These are phyloP conservation scores for Talpa occidentalis DNA, from an alignment of 2,113 vertebrate genomes.

Conservation along the genomic window DNA sequence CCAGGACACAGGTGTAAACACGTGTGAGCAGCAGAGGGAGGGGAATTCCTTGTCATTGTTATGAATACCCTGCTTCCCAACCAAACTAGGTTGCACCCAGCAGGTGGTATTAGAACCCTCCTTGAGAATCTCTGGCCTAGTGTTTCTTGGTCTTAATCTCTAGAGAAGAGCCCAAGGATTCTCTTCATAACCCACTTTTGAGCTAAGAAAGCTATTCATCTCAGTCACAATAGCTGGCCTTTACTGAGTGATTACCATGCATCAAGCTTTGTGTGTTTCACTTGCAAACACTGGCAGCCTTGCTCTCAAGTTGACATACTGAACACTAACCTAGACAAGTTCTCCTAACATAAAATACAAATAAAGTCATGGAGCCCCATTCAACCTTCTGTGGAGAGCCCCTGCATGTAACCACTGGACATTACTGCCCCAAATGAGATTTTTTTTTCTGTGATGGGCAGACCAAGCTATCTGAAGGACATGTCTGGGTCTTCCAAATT, in stretches of 20 bases:
- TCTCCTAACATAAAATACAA: neutral
- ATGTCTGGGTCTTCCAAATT: neutral
- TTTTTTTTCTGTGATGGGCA: neutral
- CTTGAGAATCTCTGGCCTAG: neutral
- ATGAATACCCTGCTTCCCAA: neutral
- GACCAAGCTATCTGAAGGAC: neutral
- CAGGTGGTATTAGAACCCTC: conserved; percentile 57
- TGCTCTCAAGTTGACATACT: conserved; percentile 21
- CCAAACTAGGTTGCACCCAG: conserved; percentile 4
- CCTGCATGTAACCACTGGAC: neutral
- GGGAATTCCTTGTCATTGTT: conserved; percentile 57
- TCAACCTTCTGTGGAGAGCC: neutral
- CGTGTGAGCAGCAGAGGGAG: neutral
- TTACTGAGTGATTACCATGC: conserved; percentile 11
- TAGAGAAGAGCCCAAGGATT: conserved; percentile 36
- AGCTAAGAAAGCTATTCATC: conserved; percentile 44
- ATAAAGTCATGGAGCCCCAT: neutral
- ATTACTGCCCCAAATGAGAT: neutral
- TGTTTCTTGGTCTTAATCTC: conserved; percentile 59
- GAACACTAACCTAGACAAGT: neutral
- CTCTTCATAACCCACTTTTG: conserved; percentile 52
- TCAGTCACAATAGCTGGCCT: conserved; percentile 33
- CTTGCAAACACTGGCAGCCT: neutral
- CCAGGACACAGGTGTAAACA: conserved; percentile 72
- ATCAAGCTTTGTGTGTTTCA: neutral